Evolutionary conservation across 1,140 invertebrate species (phyloP), one percentile per base, ranked within the genome.

Genomic region (Drosophila nebulosa): DNA sequence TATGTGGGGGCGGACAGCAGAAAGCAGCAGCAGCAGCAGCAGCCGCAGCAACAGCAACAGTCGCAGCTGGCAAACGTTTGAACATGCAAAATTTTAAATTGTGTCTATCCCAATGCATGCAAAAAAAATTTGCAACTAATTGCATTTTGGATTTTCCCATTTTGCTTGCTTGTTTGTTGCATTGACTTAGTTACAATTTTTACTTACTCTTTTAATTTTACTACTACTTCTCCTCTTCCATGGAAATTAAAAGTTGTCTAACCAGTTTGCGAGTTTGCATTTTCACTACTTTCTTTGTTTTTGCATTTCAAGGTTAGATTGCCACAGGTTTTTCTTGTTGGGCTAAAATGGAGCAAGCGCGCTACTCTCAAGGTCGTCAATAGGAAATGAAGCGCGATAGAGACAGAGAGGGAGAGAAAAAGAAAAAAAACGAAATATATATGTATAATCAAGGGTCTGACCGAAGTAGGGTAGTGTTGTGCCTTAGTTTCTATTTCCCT

Each of bases 261-360:
- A 76, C 73, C 56, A 60, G 73, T 75, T 74, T 32, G 30, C 30
- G 4, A 12, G 4, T 9, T 72, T 22, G 0, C 16, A 27, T 72
- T 75, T 75, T 68, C 64, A 62, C 58, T 60, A 63, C 60, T 76
- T 76, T 76, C 73, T 64, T 76, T 68, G 63, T 35, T 16, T 35
- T 32, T 61, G 72, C 46, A 55, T 32, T 67, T 72, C 64, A 72
- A 75, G 73, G 73, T 59, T 67, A 18, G 24, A 30, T 52, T 63
- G 59, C 69, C 56, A 55, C 73, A 59, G 67, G 64, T 68, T 72
- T 64, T 66, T 61, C 53, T 24, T 32, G 32, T 27, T 42, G 53
- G 27, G 69, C 36, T 61, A 62, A 71, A 27, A 5, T 27, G 10
- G 51, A 9, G 39, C 39, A 46, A 46, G 39, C 39, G 16, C 16